Conservation (phyloP, 1,140 invertebrate genomes). For the Lepidurus couesii region DNA sequence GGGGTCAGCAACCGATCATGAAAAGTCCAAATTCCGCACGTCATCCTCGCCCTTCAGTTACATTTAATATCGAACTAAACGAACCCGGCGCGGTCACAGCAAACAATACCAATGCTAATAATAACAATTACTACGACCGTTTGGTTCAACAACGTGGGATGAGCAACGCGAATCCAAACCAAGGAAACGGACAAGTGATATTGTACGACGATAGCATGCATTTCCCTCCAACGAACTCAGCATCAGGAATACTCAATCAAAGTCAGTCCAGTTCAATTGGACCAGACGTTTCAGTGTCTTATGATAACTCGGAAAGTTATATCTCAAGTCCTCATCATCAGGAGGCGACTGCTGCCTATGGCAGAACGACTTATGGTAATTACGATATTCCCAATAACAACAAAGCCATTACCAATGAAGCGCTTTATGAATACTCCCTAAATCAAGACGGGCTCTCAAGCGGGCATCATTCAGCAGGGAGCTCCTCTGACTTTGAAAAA, state of each 20-base stretch:
- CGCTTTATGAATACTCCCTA: background rate
- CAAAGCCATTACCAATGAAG: background rate
- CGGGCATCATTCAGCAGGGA: slow-evolving; percentile 34
- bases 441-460: slow-evolving; percentile 29
- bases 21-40: slow-evolving; percentile 29
- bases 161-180: background rate
- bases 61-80: slow-evolving; percentile 32
- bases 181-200: slow-evolving; percentile 20
- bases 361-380: slow-evolving; percentile 24
- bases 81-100: slow-evolving; percentile 24
- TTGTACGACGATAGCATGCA: slow-evolving; percentile 34
- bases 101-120: slow-evolving; percentile 21
- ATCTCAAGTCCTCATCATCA: background rate
- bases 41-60: slow-evolving; percentile 31
- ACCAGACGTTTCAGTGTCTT: background rate
- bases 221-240: slow-evolving; percentile 23
- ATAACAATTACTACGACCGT: background rate
- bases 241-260: slow-evolving; percentile 1
- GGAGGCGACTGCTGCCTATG: background rate
- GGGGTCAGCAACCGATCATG: slow-evolving; percentile 6
- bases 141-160: background rate
- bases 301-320: background rate
- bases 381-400: slow-evolving; percentile 29
- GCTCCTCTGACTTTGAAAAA: slow-evolving; percentile 39
- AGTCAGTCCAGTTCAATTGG: background rate